Evolutionary conservation across 1,140 invertebrate species (phyloP).

Genomic region (Leptinotarsa defecta): DNA sequence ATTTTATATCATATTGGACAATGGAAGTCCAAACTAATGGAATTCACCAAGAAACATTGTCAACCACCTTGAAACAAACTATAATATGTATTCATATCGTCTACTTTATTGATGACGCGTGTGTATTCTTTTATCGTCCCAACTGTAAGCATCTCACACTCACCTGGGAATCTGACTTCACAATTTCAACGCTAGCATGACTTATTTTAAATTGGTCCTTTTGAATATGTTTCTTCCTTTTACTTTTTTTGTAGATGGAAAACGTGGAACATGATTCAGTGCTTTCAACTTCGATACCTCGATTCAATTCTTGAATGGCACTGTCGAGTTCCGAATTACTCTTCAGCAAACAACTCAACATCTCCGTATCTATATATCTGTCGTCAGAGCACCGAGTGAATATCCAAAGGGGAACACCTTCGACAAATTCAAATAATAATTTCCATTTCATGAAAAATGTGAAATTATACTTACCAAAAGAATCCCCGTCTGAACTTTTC

Average conservation of each 20-base stretch:
- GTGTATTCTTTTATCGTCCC: no score
- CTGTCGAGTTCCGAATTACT: not conserved
- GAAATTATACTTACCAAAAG: not conserved
- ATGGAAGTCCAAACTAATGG: no score
- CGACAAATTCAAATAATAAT: no score
- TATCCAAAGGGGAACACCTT: not conserved
- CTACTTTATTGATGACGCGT: no score
- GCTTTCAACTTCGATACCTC: not conserved
- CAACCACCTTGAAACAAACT: no score
- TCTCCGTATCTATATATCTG: not conserved
- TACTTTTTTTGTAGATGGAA: constrained; percentile 6
- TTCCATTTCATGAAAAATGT: no score
- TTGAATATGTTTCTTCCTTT: not conserved
- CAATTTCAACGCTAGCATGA: no score
- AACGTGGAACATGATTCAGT: not conserved
- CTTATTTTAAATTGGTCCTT: not conserved
- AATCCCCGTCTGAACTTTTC: not conserved
- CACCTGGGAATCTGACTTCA: no score
- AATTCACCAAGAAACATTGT: no score
- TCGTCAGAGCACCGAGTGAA: not conserved
- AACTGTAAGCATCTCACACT: no score
- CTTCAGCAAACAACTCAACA: not conserved
- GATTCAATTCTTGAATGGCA: not conserved
- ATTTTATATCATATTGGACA: no score
- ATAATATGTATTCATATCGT: no score